Percentiles rank a stretch among this genome's conserved stretches.
Conservation (phyloP, 2,888 invertebrate genomes). For the Coenonympha arcania region DNA sequence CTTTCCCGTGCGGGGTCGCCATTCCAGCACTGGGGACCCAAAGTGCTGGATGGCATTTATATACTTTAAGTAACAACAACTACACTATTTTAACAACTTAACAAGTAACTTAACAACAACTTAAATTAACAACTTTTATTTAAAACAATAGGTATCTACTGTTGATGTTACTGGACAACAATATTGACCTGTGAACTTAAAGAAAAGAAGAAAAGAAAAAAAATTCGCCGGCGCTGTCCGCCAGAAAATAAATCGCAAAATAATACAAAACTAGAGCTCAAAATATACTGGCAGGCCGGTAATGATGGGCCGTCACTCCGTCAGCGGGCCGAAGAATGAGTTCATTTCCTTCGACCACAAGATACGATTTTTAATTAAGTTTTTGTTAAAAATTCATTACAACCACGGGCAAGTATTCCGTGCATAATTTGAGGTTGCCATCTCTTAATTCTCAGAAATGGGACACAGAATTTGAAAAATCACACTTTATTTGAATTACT, state of each 20-base stretch:
- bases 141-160: too few relatives aligned
- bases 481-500: not conserved
- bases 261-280: conserved; percentile 37
- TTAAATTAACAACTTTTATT: too few relatives aligned
- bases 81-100: too few relatives aligned
- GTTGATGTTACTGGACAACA: too few relatives aligned
- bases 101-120: too few relatives aligned
- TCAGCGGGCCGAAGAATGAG: conserved; percentile 71
- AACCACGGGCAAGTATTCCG: conserved; percentile 49
- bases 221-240: not conserved
- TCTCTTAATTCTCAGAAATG: not conserved
- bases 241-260: conserved; percentile 1
- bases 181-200: not conserved
- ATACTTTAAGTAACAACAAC: too few relatives aligned
- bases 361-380: conserved; percentile 75
- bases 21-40: too few relatives aligned
- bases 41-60: too few relatives aligned
- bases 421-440: conserved; percentile 39
- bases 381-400: conserved; percentile 74
- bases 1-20: too few relatives aligned
- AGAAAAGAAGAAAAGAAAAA: not conserved
- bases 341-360: conserved; percentile 73
- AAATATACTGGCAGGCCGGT: conserved; percentile 48
- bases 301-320: conserved; percentile 38
- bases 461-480: not conserved